Evolutionary conservation across 2,888 invertebrate species (phyloP).

Genomic region (Orgyia antiqua): DNA sequence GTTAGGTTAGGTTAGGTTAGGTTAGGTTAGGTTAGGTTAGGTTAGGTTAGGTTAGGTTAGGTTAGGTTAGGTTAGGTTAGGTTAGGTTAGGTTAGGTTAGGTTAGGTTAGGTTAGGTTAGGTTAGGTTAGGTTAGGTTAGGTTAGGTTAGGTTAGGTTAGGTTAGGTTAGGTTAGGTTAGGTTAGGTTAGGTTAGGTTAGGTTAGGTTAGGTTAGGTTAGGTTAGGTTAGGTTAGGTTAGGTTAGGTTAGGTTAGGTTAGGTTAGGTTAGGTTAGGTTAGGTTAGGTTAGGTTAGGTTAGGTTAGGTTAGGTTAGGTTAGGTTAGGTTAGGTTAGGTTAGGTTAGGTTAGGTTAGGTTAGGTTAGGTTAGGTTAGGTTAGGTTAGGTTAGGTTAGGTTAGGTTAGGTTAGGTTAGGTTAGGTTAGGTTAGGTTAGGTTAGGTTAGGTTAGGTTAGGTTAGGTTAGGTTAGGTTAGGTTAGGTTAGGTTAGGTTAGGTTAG

Average conservation of each 20-base stretch:
- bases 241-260: constrained; percentile 23
- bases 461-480: constrained; percentile 25
- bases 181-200: constrained; percentile 12
- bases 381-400: constrained; percentile 21
- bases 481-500: constrained; percentile 4
- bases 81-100: constrained; percentile 9
- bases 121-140: constrained; percentile 11
- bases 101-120: constrained; percentile 11
- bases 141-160: constrained; percentile 10
- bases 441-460: constrained; percentile 14
- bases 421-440: constrained; percentile 25
- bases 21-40: constrained; percentile 23
- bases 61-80: constrained; percentile 6
- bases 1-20: constrained; percentile 23
- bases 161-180: constrained; percentile 20
- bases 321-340: constrained; percentile 17
- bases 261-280: constrained; percentile 20
- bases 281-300: constrained; percentile 18
- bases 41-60: constrained; percentile 10
- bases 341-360: constrained; percentile 22
- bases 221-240: constrained; percentile 19
- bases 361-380: constrained; percentile 25
- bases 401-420: constrained; percentile 20
- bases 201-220: constrained; percentile 14
- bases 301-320: constrained; percentile 15